Conservation (phyloP, 2,888 invertebrate species). For the Patella caerulea region DNA sequence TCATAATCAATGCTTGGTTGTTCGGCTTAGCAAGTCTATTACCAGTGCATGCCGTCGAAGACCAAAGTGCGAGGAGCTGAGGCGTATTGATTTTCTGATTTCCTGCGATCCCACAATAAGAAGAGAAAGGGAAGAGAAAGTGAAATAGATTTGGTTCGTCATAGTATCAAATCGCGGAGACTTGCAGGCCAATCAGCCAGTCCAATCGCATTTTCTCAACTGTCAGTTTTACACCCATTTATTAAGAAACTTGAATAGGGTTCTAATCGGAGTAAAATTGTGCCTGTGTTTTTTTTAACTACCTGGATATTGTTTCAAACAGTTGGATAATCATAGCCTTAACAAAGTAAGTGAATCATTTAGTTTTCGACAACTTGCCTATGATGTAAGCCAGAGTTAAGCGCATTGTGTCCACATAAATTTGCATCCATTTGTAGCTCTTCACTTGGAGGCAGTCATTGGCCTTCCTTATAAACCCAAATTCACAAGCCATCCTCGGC, state of each 20-base stretch:
- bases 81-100: not conserved
- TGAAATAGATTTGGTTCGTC: constrained; percentile 2
- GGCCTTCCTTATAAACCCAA: not conserved
- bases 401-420: constrained; percentile 5
- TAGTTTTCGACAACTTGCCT: not conserved
- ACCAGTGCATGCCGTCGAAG: not conserved
- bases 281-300: not conserved
- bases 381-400: constrained; percentile 9
- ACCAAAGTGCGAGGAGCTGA: constrained; percentile 12
- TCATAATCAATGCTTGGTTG: constrained; percentile 8
- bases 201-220: constrained; percentile 10
- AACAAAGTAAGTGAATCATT: not conserved
- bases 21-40: constrained; percentile 10
- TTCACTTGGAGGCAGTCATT: not conserved
- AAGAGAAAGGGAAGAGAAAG: constrained; percentile 11
- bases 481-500: not conserved
- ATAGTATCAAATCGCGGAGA: constrained; percentile 7
- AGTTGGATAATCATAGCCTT: not conserved
- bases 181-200: constrained; percentile 10
- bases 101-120: not conserved
- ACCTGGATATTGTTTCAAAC: not conserved
- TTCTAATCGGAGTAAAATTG: not conserved
- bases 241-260: not conserved
- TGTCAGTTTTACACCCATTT: not conserved
- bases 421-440: not conserved